Conservation (phyloP, 2,888 invertebrate genomes). For the Pyrrhosoma nymphula region DNA sequence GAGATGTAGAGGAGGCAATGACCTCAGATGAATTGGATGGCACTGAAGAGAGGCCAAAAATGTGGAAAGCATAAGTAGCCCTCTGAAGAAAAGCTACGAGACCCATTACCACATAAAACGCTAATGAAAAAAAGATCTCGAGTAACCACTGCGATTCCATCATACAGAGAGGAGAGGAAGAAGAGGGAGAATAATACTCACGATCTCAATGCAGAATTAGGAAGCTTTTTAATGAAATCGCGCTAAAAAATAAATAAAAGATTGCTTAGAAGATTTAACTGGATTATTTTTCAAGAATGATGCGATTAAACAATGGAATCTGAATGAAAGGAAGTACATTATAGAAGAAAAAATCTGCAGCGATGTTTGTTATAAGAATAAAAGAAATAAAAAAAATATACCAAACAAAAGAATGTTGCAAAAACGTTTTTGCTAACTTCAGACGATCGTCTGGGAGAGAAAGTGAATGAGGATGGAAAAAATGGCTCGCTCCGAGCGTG, state of each 20-base stretch:
- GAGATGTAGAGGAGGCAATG: not conserved
- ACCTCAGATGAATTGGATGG: not conserved
- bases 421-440: not conserved
- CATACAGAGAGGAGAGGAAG: not conserved
- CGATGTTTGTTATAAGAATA: not conserved
- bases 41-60: not conserved
- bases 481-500: not conserved
- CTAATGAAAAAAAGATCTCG: not conserved
- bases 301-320: not conserved
- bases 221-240: too few species aligned
- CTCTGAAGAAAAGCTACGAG: not conserved
- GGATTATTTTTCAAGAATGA: not conserved
- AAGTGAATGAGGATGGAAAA: not conserved
- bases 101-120: not conserved
- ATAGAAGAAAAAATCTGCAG: not conserved
- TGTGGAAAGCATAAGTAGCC: not conserved
- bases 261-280: too few species aligned
- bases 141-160: not conserved
- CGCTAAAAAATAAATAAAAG: not conserved
- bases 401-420: not conserved
- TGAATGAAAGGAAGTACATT: not conserved
- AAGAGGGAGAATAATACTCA: too few species aligned
- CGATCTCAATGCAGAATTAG: too few species aligned
- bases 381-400: not conserved
- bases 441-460: not conserved